Base-by-base conservation (phyloP, 1,140 invertebrate species). In the Bradynema listronoti region DNA sequence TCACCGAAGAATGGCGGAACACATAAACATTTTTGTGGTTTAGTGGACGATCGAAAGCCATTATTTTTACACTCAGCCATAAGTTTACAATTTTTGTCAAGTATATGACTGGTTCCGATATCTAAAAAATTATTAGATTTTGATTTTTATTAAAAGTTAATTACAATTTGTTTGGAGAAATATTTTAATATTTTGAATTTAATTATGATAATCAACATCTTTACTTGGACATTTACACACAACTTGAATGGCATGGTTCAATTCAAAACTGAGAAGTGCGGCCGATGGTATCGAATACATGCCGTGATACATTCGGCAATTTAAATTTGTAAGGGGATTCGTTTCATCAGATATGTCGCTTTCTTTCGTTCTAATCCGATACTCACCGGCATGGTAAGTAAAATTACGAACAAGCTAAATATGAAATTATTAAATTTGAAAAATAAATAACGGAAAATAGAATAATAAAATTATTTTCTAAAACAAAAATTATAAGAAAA, bases 1-100 rank as follows among this genome's bases (percentile, higher is more conserved):
- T 78, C 68, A n/a, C 74, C 74, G 49, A 77, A 77, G 51, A 74
- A 78, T 30, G 76, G 74, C 19, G 66, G 56, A 6, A 64, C 59
- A 54, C 74, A 77, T 33, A 69, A 47, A 55, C 74, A 77, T 27
- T 59, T 54, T 25, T 45, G 32, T 19, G 53, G 62, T 11, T 56
- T 57, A 27, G 54, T 60, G n/a, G 63, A 54, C 30, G 68, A 61
- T 32, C 73, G 57, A 30, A 68, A 63, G 16, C 74, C 76, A 45
- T 71, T 61, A 51, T 76, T 76, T 41, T 63, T 52, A 50, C 74
- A 76, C 9, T 50, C 39, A 4, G 75, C 72, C n/a, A 78, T 55
- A 47, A 63, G 46, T 24, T 73, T 56, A 47, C 74, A 76, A 51
- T 73, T 54, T n/a, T 53, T 32, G 49, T 78, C 74, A 36, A 75